These are phyloP conservation scores for Prionchulus punctatus DNA, from an alignment of 2,888 invertebrate genomes.

Conservation along the genomic window DNA sequence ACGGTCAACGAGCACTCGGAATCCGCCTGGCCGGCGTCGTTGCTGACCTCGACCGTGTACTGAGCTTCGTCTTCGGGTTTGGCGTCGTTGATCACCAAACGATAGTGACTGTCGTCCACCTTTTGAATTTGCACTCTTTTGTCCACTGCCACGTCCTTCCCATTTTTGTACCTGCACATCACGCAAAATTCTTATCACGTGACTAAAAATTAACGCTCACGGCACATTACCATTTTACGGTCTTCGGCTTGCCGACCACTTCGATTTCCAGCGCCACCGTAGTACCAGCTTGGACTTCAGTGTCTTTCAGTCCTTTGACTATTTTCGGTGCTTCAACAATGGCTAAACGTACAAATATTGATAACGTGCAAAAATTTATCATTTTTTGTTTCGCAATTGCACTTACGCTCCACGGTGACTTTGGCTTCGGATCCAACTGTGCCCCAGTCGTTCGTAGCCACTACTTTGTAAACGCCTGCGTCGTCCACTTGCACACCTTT, in stretches of 20 bases:
- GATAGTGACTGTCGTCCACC: conserved; percentile 28
- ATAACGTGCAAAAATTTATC: background rate
- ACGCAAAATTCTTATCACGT: background rate
- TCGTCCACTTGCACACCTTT: conserved; percentile 18
- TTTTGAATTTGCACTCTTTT: conserved; percentile 3
- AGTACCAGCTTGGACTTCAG: background rate
- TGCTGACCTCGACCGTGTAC: conserved; percentile 23
- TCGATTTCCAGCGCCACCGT: background rate
- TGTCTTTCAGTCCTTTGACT: conserved; percentile 1
- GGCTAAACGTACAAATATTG: too few relatives aligned
- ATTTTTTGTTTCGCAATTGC: too few relatives aligned
- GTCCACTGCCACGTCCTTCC: conserved; percentile 51
- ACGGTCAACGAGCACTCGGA: background rate
- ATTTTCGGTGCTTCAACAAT: background rate
- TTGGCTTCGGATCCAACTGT: conserved; percentile 23
- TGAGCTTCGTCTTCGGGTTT: conserved; percentile 23
- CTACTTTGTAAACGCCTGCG: conserved; percentile 28
- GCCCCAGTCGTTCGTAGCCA: conserved; percentile 30
- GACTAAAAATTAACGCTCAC: background rate
- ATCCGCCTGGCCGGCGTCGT: conserved; percentile 16
- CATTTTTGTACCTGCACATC: conserved; percentile 51
- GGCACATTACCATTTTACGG: conserved; percentile 6
- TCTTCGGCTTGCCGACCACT: background rate
- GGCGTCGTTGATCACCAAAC: conserved; percentile 20
- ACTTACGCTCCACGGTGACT: conserved; percentile 18